A percentile compares a stretch with the other conserved stretches of the same genome.
These are phyloP conservation scores for Pleuronectes platessa DNA, from an alignment of 2,113 vertebrate genomes.

Conservation along the genomic window DNA sequence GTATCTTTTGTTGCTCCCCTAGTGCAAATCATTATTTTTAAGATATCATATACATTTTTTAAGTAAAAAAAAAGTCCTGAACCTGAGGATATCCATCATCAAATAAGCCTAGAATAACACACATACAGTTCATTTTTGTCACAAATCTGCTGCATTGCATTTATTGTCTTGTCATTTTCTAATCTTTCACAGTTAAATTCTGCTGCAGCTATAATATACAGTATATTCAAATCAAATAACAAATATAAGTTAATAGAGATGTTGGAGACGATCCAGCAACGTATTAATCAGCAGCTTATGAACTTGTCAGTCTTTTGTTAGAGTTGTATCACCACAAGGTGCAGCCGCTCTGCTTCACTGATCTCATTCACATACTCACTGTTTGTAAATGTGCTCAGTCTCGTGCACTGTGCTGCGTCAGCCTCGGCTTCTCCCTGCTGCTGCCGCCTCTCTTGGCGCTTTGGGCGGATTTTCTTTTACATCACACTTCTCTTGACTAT, in stretches of 20 bases:
- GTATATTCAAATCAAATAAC: no score
- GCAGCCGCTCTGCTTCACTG: background rate
- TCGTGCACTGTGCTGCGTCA: background rate
- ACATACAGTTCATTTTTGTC: background rate
- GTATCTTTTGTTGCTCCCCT: background rate
- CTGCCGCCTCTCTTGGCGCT: slow-evolving; percentile 2
- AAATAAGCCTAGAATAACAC: background rate
- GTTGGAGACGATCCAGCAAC: no score
- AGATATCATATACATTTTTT: background rate
- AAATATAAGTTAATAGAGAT: no score
- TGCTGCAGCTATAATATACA: no score
- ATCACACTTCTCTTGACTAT: slow-evolving; percentile 15
- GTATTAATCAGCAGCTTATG: background rate
- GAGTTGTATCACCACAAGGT: background rate
- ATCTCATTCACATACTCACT: background rate
- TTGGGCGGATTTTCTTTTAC: slow-evolving; percentile 22
- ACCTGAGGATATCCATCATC: background rate
- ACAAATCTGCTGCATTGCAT: no score
- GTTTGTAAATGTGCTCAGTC: background rate
- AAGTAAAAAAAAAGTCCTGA: background rate
- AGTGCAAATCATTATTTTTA: background rate
- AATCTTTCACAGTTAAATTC: no score
- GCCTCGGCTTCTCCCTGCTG: background rate
- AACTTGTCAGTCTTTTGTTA: background rate
- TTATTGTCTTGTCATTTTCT: no score